Conservation (phyloP, 2,113 vertebrate genomes). For the cattle (Bos taurus) region ARS-UCD2.0 NC_037352.1:35547001-35547500, state of each 20-base stretch:
- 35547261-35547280: background rate
- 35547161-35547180: background rate
- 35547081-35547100: accelerated
- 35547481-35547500: background rate
- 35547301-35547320: background rate
- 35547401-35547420: background rate
- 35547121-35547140: background rate
- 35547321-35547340: background rate
- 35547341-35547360: background rate
- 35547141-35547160: background rate
- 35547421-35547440: background rate
- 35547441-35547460: background rate
- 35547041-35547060: conserved; percentile 41
- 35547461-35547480: background rate
- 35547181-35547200: background rate
- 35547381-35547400: background rate
- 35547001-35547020: conserved; percentile 79
- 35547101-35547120: background rate
- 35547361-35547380: background rate
- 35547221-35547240: too few species aligned
- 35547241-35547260: background rate
- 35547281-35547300: background rate
- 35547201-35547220: background rate
- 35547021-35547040: conserved; percentile 82
- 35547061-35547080: accelerated